Conservation (phyloP, 2,888 invertebrate genomes). For the Nebria salina region DNA sequence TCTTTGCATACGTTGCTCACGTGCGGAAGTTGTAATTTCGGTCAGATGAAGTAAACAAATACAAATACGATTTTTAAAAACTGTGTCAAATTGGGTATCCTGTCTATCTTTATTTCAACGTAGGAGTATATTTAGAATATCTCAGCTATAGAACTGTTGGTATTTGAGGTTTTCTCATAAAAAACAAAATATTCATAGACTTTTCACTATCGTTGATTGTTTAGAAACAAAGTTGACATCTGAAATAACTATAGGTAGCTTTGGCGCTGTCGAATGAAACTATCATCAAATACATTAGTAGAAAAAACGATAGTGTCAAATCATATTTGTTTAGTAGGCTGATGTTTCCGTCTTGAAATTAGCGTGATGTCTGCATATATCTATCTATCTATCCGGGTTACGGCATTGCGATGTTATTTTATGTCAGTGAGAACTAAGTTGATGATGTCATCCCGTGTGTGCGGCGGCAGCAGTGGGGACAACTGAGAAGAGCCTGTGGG, state of each 20-base stretch:
- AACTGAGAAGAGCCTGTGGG: conserved; percentile 26
- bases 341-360: conserved; percentile 17
- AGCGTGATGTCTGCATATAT: background rate
- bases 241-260: background rate
- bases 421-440: conserved; percentile 13
- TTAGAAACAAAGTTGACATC: background rate
- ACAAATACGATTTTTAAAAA: conserved; percentile 21
- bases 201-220: background rate
- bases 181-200: background rate
- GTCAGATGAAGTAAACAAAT: conserved; percentile 18
- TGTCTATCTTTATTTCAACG: background rate
- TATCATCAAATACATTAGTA: background rate
- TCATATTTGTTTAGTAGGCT: conserved; percentile 3
- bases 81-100: conserved; percentile 4
- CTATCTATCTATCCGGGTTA: background rate
- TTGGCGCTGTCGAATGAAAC: background rate
- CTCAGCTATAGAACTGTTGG: background rate
- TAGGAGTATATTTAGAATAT: background rate
- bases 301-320: background rate
- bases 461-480: background rate
- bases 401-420: conserved; percentile 12
- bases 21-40: conserved; percentile 28
- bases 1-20: background rate
- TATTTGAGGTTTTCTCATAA: background rate
- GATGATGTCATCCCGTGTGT: background rate